A percentile compares a stretch with the other conserved stretches of the same genome.
Conservation (phyloP, 2,888 invertebrate species). For the Hololepta plana region DNA sequence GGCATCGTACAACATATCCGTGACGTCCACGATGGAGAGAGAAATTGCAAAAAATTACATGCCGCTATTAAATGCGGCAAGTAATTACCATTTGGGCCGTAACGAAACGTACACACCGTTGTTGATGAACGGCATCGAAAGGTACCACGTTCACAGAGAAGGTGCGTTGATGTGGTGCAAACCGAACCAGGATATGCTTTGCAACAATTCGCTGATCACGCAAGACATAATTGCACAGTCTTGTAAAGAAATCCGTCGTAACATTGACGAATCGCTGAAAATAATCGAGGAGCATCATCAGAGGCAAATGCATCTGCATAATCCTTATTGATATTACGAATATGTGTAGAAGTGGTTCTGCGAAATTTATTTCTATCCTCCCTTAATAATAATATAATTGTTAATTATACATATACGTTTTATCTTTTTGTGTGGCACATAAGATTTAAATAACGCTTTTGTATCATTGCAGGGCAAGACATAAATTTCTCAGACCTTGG, state of each 20-base stretch:
- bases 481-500: constrained; percentile 23
- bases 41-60: too few species aligned
- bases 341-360: too few species aligned
- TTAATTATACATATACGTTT: too few species aligned
- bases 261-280: too few species aligned
- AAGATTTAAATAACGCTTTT: too few species aligned
- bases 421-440: constrained; percentile 9
- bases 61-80: too few species aligned
- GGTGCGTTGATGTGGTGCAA: constrained; percentile 11
- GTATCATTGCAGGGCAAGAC: constrained; percentile 23
- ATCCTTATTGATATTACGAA: too few species aligned
- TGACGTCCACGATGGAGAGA: too few species aligned
- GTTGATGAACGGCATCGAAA: constrained; percentile 9
- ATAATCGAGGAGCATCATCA: too few species aligned
- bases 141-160: constrained; percentile 9
- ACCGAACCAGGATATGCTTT: constrained; percentile 9
- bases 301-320: too few species aligned
- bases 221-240: constrained; percentile 10
- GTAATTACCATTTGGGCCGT: constrained; percentile 7
- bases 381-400: too few species aligned
- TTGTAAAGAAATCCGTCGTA: constrained; percentile 7
- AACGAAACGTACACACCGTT: constrained; percentile 10
- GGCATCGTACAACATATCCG: too few species aligned
- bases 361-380: constrained; percentile 8
- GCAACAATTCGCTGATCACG: constrained; percentile 10